A percentile compares a stretch with the other conserved stretches of the same genome.
phyloP scores from a whole-genome alignment of 2,797 vertebrate genomes.

The Manis crassicaudata region DNA sequence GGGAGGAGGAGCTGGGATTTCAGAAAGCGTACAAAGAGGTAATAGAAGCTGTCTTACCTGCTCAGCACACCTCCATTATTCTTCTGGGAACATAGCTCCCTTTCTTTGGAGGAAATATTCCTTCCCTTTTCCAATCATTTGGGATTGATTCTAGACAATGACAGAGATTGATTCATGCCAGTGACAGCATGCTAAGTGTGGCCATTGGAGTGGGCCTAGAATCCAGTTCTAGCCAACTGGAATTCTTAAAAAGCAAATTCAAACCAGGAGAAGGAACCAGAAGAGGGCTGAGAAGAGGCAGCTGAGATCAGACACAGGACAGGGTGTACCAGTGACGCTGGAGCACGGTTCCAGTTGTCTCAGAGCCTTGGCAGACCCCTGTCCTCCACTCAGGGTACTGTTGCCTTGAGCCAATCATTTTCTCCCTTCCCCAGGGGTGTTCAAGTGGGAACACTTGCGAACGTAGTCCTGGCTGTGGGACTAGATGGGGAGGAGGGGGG shows the following conservation, averaged over 20 bases:
- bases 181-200: background rate
- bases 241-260: background rate
- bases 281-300: background rate
- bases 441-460: background rate
- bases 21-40: background rate
- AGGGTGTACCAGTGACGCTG: background rate
- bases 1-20: background rate
- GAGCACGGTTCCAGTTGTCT: background rate
- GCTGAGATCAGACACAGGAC: background rate
- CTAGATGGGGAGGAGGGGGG: background rate
- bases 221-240: background rate
- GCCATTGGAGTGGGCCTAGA: background rate
- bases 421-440: background rate
- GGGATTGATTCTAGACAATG: background rate
- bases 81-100: background rate
- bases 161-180: background rate
- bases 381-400: background rate
- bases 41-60: background rate
- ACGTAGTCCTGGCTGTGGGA: background rate
- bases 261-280: background rate
- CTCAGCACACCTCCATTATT: background rate
- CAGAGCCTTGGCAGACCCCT: background rate
- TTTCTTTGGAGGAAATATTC: background rate
- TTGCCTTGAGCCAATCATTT: background rate
- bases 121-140: background rate